Base-by-base conservation (phyloP, 2,797 vertebrate species). In the Naso thynnoides region DNA sequence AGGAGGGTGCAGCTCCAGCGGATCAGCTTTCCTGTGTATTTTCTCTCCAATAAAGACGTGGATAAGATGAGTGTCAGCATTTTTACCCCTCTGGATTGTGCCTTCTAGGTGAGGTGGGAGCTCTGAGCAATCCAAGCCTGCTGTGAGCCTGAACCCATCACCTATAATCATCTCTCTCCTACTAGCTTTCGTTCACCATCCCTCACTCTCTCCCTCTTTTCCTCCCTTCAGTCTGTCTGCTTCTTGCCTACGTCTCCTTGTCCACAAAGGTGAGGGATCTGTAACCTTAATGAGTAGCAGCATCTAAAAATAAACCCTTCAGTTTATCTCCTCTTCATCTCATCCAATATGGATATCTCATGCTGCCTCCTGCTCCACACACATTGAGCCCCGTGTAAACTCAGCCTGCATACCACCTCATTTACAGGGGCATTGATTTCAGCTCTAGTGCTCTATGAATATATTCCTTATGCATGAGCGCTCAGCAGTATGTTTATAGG, bases 341-440 rank as follows among this genome's bases (percentile, higher is more conserved):
- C 86, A 85, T 88, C 84, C 84, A 76, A 79, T 89, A 79, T 86
- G 78, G 84, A 85, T 76, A 81, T 87, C 83, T 79, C 77, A 70
- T 42, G 68, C 83, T 62, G 78, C 44, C 68, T 60, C 59, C 65
- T 57, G 44, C 70, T n/a, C 74, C 79, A 63, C 84, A 79, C 84
- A 63, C 26, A 83, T 52, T 38, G 53, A 56, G 38, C n/a, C 53
- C 60, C 62, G 81, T 88, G 77, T 89, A 82, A 84, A 87, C 76
- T 86, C 86, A 84, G 78, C 58, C 58, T 83, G 76, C 74, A 71
- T 71, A 82, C 63, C 72, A 74, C 81, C 88, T 88, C 72, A 78
- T 91, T 91, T 90, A 89, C 70, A 85, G 83, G 76, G 67, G 88
- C 86, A 90, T 91, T 88, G 81, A 91, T 92, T 89, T 86, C 88